Base-by-base conservation (phyloP, 2,888 invertebrate species). In the Ichneumon xanthorius region DNA sequence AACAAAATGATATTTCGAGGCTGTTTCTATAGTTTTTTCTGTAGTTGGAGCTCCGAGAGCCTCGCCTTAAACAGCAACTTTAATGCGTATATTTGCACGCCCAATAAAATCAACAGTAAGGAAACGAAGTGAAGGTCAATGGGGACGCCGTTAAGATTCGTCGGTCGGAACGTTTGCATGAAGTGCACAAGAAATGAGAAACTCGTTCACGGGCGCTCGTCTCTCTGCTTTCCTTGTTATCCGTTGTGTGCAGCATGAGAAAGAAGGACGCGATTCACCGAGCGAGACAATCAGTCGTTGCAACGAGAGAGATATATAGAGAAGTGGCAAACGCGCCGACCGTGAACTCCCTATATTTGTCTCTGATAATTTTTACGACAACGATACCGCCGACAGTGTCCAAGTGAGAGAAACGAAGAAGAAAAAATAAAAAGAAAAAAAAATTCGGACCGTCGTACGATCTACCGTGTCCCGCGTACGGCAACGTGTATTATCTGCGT, bases 331-430 rank as follows among this genome's bases (percentile, higher is more conserved):
- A 84, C 76, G 82, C 50, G 77, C 77, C 80, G 84, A 86, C 84
- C 87, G 70, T 86, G 80, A 72, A 84, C 86, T 86, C 75, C 82
- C 82, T 86, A 72, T 87, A 85, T 88, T 85, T 80, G 86, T 85
- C 84, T 81, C 84, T 73, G 78, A 73, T 78, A 61, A 80, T 80
- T 75, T 87, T 88, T 83, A 88, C 86, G 86, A 85, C 86, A 77
- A 58, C 84, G 88, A 87, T 87, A 87, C 81, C 33, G 40, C 68
- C 63, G 72, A 72, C 71, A 79, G 48, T 65, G 68, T 68, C 33
- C 30, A 53, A 81, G 67, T 48, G 45, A 7, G 48, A 75, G 48
- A 63, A 50, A 45, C 30, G 50, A 77, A 58, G 63, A 33, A 16
- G 5, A 16, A 48, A 16, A 48, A 48, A 48, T 16, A 4, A 48